Base-by-base conservation (phyloP, 2,113 vertebrate genomes). In the Passer domesticus region DNA sequence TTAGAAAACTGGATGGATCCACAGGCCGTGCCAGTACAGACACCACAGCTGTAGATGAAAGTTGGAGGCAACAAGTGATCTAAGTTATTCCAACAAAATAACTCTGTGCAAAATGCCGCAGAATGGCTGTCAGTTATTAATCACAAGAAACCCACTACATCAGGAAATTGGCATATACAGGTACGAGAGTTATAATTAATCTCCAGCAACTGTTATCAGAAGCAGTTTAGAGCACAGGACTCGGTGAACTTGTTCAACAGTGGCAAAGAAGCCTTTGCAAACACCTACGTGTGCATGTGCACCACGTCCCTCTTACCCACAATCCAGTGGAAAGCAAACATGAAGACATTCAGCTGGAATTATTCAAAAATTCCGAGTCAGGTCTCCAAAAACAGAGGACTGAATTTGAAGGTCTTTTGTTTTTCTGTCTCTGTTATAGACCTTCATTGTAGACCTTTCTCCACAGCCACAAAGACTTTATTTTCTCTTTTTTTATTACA, bases 251-350 rank as follows among this genome's bases (percentile, higher is more conserved):
- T 66, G 12, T 22, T 60, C 74, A 82, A 6, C 3, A 4, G 12
- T 1, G 12, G 23, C 35, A 35, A 52, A 79, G 50, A 75, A 59
- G 14, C 47, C 31, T 72, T 50, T 60, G 75, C 70, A 80, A 92
- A 55, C 49, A 76, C 30, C 66, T 44, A 3, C 0, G 0, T 14
- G 50, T 43, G 37, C 50, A 11, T 1, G 6, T 31, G 43, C 39
- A 74, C 56, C 68, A 19, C 2, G 47, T 47, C 19, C 50, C 60
- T 59, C 69, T 74, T 33, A 66, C 21, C 67, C 33, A 60, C 35
- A 69, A 10, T 2, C 62, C 46, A 15, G 3, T 15, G 33, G 20
- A 85, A 76, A 68, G 11, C 13, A 64, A 50, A 60, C 13, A n/a
- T 27, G 19, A 47, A 43, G 19, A 60, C 16, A 39, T 4, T 52